A percentile compares a stretch with the other conserved stretches of the same genome.
phyloP scores from a whole-genome alignment of 2,888 invertebrate species.

The Vanessa cardui region DNA sequence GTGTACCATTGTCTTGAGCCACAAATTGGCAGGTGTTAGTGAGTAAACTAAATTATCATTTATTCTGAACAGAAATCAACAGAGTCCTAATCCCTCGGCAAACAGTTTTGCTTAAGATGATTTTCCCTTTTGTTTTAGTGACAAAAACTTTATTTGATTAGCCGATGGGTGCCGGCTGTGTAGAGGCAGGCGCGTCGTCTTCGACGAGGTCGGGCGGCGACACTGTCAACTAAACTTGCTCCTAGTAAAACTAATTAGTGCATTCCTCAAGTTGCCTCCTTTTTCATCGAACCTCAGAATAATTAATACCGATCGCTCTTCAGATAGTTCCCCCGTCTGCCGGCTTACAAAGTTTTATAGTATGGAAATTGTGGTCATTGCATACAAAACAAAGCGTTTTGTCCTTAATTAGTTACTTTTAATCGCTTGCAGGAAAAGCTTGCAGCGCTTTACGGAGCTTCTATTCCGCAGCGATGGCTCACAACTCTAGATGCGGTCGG shows the following conservation, averaged over 20 bases:
- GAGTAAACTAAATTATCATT: too few relatives aligned
- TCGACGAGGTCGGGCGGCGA: neutral
- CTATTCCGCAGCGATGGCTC: too few relatives aligned
- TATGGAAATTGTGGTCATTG: constrained; percentile 5
- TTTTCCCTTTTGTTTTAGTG: too few relatives aligned
- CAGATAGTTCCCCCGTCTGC: constrained; percentile 15
- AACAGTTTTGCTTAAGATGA: too few relatives aligned
- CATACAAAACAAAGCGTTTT: constrained; percentile 4
- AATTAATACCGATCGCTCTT: constrained; percentile 24
- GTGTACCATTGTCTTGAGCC: too few relatives aligned
- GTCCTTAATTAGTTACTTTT: neutral
- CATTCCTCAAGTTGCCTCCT: constrained; percentile 22
- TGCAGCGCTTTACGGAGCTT: too few relatives aligned
- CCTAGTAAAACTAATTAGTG: constrained; percentile 29
- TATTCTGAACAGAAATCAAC: too few relatives aligned
- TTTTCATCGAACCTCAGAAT: constrained; percentile 28
- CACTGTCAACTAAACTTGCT: constrained; percentile 13
- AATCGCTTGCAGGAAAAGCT: neutral
- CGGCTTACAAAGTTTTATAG: constrained; percentile 10
- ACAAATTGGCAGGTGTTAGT: too few relatives aligned
- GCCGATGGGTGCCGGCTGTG: too few relatives aligned
- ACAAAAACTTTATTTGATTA: too few relatives aligned
- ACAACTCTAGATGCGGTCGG: too few relatives aligned
- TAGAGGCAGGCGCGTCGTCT: neutral
- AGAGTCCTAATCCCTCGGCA: too few relatives aligned